phyloP scores from a whole-genome alignment of 2,797 vertebrate genomes.

The Remorina albescens region DNA sequence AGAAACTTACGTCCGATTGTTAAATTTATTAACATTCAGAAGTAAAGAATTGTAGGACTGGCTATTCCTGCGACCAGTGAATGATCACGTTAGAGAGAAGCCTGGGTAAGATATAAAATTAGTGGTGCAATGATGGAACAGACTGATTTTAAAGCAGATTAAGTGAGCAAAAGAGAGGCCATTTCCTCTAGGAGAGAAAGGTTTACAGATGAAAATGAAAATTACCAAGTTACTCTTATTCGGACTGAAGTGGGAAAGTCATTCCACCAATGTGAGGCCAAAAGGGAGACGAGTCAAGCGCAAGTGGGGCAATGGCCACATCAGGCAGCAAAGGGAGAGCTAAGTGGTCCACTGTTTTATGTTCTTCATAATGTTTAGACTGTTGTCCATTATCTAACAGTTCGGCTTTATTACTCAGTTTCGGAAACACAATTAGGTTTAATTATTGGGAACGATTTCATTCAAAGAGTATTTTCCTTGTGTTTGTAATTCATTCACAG shows the following conservation, averaged over 20 bases:
- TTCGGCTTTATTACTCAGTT: constrained; percentile 19
- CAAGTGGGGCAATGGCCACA: constrained; percentile 48
- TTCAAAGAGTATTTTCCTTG: not conserved
- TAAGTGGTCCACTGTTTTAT: constrained; percentile 17
- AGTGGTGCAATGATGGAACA: constrained; percentile 14
- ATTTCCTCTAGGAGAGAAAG: constrained; percentile 16
- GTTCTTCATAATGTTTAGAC: constrained; percentile 35
- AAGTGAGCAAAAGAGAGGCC: constrained; percentile 7
- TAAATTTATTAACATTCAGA: constrained; percentile 11
- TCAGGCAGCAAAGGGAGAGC: constrained; percentile 26
- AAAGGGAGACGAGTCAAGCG: constrained; percentile 50
- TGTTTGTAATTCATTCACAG: not conserved
- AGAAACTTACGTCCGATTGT: constrained; percentile 17
- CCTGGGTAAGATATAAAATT: constrained; percentile 22
- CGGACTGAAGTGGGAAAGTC: constrained; percentile 35
- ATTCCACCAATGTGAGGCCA: constrained; percentile 36
- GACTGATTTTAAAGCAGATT: constrained; percentile 29
- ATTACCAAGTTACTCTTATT: constrained; percentile 28
- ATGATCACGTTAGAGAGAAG: constrained; percentile 20
- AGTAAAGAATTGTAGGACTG: constrained; percentile 9
- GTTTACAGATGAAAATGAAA: constrained; percentile 31
- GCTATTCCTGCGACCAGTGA: constrained; percentile 9
- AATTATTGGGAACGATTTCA: constrained; percentile 9
- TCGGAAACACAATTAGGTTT: constrained; percentile 21
- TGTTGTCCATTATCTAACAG: constrained; percentile 31